Base-by-base conservation (phyloP, 2,797 vertebrate genomes). In the Sebastes vulpes region DNA sequence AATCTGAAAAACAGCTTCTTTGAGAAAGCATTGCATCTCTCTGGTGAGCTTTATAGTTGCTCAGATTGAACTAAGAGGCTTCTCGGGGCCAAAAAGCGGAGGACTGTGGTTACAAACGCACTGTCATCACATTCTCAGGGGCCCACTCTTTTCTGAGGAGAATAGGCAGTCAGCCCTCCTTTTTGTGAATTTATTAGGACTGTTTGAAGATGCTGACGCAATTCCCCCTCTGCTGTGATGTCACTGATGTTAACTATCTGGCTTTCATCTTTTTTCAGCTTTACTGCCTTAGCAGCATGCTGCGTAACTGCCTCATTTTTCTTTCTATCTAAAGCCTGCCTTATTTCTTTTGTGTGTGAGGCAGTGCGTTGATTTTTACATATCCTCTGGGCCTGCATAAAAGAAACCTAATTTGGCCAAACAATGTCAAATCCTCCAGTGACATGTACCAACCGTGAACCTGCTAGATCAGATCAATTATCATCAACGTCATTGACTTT, bases 151-250 rank as follows among this genome's bases (percentile, higher is more conserved):
- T 76, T 75, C 77, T 87, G 71, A 68, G 21, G 26, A 84, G 81
- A 90, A 82, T 25, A 80, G 67, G 63, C 84, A 88, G 74, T 69
- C 81, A 79, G 72, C 67, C 61, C 58, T 88, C 46, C 72, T 87
- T 66, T 86, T 86, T 70, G 63, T 89, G 42, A 69, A 85, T 85
- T 85, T 74, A 88, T 88, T 59, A 76, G 69, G 58, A 75, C 78
- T 76, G 90, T 91, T 89, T 92, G 90, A 91, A 91, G 87, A 79
- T 9, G 61, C 84, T 94, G 89, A 92, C n/a, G 89, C 81, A 93
- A 93, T 79, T 35, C 82, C 54, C 75, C 52, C 71, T 83, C 80
- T 46, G 61, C 83, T 56, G 83, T 90, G 92, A 93, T 92, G 90
- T 90, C 90, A 93, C 77, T 77, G 83, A 86, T 89, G 74, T 88